Base-by-base conservation (phyloP, 2,888 invertebrate species). In the Agriopis marginaria region DNA sequence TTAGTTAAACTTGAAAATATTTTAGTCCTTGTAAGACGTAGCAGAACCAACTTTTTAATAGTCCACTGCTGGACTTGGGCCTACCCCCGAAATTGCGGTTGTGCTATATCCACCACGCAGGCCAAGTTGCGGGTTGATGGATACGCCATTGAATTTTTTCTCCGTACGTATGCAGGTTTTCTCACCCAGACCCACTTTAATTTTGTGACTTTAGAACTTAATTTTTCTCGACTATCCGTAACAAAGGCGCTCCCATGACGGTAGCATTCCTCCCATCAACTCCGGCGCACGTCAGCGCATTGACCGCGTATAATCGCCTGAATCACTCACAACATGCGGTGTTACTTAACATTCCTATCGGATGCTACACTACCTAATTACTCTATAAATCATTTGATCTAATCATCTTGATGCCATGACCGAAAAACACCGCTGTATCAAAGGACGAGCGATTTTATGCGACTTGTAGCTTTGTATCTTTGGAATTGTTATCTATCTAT, bases 311-410 rank as follows among this genome's bases (percentile, higher is more conserved):
- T 86, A 89, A 89, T 88, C 85, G 80, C 75, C 79, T 90, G 91
- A 90, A 88, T 90, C 89, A 88, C 81, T 75, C 84, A 81, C 90
- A 90, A 81, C 90, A 90, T 87, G 79, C 88, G 84, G 88, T 81
- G 75, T 89, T 89, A 92, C 92, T 93, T 92, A 92, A 93, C 90
- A 93, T 93, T 93, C 92, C 91, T 88, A 84, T 86, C 79, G 63
- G 53, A 66, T 60, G 66, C 63, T 86, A 39, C n/a, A 54, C 56
- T 86, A 85, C 87, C 84, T 90, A 92, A 91, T 92, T 90, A 90
- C 85, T 78, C 82, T 87, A 90, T 90, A 90, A 90, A 90, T 90
- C 88, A 89, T 85, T 79, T 83, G 82, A 86, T 86, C 84, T 79
- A 79, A 80, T 63, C 77, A 75, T 71, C 71, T 71, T 71, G 66